Conservation (phyloP, 2,888 invertebrate genomes). For the Melanotus villosus region DNA sequence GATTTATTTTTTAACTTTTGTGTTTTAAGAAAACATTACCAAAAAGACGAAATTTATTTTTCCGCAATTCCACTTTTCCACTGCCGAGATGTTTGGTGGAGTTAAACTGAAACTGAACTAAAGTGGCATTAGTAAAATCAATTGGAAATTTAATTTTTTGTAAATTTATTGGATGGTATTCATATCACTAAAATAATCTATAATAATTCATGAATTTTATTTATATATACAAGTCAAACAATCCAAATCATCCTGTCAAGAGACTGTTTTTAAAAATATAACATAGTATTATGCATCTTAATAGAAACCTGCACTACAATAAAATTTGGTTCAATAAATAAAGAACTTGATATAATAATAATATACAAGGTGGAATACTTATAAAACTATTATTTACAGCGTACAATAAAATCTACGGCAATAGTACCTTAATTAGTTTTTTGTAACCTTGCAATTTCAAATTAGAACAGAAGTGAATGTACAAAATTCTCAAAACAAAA, state of each 20-base stretch:
- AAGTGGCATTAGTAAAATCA: too few relatives aligned
- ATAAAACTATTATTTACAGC: slow-evolving; percentile 44
- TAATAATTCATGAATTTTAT: slow-evolving; percentile 39
- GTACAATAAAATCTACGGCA: slow-evolving; percentile 29
- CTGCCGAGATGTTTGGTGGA: too few relatives aligned
- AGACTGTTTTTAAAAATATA: slow-evolving; percentile 38
- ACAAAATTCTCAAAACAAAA: slow-evolving; percentile 26
- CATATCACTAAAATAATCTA: slow-evolving; percentile 33
- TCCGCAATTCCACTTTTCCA: too few relatives aligned
- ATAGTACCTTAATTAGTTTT: slow-evolving; percentile 31
- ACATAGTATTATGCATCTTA: slow-evolving; percentile 33
- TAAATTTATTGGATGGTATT: slow-evolving; percentile 31
- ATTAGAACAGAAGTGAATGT: slow-evolving; percentile 21
- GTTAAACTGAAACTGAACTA: too few relatives aligned
- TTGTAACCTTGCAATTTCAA: slow-evolving; percentile 14
- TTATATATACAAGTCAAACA: slow-evolving; percentile 38
- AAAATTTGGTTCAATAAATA: slow-evolving; percentile 44
- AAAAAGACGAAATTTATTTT: too few relatives aligned
- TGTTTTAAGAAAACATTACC: too few relatives aligned
- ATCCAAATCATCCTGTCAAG: slow-evolving; percentile 34
- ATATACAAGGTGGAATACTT: slow-evolving; percentile 41
- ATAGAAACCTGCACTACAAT: slow-evolving; percentile 38
- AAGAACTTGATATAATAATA: slow-evolving; percentile 40
- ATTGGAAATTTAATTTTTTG: too few relatives aligned
- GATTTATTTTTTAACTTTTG: too few relatives aligned